Base-by-base conservation (phyloP, 37 sponge, comb jelly and placozoan species). In the Chondrosia reniformis region DNA sequence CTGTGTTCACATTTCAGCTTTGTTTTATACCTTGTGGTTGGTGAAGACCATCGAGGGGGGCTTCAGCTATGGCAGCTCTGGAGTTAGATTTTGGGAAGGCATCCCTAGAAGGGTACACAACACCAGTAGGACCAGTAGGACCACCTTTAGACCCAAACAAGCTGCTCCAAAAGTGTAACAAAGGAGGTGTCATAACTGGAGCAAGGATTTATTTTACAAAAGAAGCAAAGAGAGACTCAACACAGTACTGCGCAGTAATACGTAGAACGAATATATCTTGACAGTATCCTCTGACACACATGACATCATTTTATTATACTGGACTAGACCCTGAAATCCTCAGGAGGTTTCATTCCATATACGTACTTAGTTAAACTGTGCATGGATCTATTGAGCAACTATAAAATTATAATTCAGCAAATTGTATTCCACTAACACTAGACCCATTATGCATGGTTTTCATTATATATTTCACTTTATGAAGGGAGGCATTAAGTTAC, bases 51-150 rank as follows among this genome's bases (percentile, higher is more conserved):
- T 42, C 65, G 43, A 62, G 24, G 15, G 30, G 46, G 33, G 79
- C 65, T 22, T 19, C 40, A 25, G 49, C 79, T 31, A 31, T 44
- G 46, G 46, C 41, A 59, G 41, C 46, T 25, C 7, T 45, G 22
- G 43, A 79, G 31, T 46, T 79, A 6, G 46, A 79, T 59, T 79
- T 79, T 79, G 45, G 79, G 31, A 17, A 63, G 33, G 79, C 79
- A 24, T 63, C 79, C 15, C 46, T 63, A 3, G 46, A 64, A 21
- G 79, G 79, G 25, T 79, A 79, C 41, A 38, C 24, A 46, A 30
- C 54, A 24, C 17, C 27, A 27, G 33, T 9, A 52, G 76, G 58
- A 49, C 54, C 54, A n/a, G n/a, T n/a, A n/a, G 54, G 54, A 49
- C 54, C 54, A 19, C 54, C 54, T 49, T 49, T 49, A 17, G 54